A percentile compares a stretch with the other conserved stretches of the same genome.
Conservation (phyloP, 2,113 vertebrate species). For the Sprattus sprattus region DNA sequence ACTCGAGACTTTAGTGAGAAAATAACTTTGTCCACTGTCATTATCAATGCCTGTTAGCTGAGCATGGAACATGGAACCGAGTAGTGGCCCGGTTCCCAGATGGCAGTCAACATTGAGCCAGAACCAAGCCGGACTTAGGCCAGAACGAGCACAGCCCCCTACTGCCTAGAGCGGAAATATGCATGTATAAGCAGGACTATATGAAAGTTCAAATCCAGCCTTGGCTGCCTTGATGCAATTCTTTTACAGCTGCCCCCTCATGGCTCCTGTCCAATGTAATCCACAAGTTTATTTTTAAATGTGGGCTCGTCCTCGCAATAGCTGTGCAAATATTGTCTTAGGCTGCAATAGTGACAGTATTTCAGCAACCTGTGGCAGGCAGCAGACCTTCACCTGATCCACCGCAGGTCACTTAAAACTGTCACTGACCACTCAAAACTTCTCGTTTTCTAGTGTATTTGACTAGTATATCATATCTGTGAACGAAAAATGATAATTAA, state of each 20-base stretch:
- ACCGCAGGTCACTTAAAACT: not conserved
- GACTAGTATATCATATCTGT: not conserved
- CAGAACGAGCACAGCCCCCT: not conserved
- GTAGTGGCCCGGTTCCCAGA: not conserved
- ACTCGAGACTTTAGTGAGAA: not conserved
- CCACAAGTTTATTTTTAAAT: constrained; percentile 15
- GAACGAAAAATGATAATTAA: not conserved
- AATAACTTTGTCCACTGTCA: no score
- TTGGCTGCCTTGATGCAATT: not conserved
- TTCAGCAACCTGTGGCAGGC: not conserved
- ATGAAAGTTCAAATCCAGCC: not conserved
- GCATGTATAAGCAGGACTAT: not conserved
- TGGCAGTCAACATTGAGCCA: not conserved
- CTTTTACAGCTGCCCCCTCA: not conserved
- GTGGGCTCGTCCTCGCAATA: constrained; percentile 22
- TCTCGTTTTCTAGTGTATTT: not conserved
- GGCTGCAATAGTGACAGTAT: not conserved
- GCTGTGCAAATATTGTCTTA: constrained; percentile 32
- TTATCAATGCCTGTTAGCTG: not conserved
- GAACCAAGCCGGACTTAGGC: no score
- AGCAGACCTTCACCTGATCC: constrained; percentile 12
- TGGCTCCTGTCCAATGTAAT: constrained; percentile 6
- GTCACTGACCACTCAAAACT: not conserved
- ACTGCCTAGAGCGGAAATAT: no score
- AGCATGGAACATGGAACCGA: not conserved